phyloP scores from a whole-genome alignment of 2,113 vertebrate genomes.

The Lophius piscatorius region DNA sequence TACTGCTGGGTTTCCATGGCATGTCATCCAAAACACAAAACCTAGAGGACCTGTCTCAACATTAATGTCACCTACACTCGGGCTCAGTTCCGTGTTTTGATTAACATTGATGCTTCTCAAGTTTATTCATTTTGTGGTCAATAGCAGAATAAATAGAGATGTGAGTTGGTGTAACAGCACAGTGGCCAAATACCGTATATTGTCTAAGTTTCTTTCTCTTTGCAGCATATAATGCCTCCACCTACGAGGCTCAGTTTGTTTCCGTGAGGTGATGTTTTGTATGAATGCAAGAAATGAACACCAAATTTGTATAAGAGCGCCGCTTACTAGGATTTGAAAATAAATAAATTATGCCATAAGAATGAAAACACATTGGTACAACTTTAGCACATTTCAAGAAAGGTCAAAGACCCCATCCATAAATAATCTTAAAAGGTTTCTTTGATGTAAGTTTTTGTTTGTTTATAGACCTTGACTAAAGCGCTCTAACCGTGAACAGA shows the following conservation, averaged over 20 bases:
- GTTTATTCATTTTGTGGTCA: too few relatives aligned
- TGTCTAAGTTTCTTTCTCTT: neutral
- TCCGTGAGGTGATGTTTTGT: neutral
- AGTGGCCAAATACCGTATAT: too few relatives aligned
- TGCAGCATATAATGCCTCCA: neutral
- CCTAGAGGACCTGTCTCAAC: neutral
- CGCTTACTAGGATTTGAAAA: slow-evolving; percentile 7
- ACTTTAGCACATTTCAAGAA: slow-evolving; percentile 16
- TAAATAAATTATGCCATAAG: slow-evolving; percentile 1
- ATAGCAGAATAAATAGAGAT: too few relatives aligned
- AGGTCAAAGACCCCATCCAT: slow-evolving; percentile 1
- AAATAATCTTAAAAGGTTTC: slow-evolving; percentile 18
- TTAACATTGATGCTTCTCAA: slow-evolving; percentile 2
- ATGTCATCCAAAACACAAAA: neutral
- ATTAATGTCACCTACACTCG: slow-evolving; percentile 15
- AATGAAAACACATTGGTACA: slow-evolving; percentile 10
- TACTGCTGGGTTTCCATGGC: slow-evolving; percentile 20
- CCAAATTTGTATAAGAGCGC: too few relatives aligned
- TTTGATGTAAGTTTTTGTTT: slow-evolving; percentile 41
- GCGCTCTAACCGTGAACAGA: slow-evolving; percentile 19
- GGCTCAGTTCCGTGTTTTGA: neutral
- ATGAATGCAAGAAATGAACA: slow-evolving; percentile 9
- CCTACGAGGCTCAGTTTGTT: neutral
- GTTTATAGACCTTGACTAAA: slow-evolving; percentile 51
- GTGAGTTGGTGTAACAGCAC: too few relatives aligned